A percentile compares a stretch with the other conserved stretches of the same genome.
These are phyloP conservation scores for Drosophila niveifrons DNA, from an alignment of 2,888 invertebrate genomes.

Conservation along the genomic window DNA sequence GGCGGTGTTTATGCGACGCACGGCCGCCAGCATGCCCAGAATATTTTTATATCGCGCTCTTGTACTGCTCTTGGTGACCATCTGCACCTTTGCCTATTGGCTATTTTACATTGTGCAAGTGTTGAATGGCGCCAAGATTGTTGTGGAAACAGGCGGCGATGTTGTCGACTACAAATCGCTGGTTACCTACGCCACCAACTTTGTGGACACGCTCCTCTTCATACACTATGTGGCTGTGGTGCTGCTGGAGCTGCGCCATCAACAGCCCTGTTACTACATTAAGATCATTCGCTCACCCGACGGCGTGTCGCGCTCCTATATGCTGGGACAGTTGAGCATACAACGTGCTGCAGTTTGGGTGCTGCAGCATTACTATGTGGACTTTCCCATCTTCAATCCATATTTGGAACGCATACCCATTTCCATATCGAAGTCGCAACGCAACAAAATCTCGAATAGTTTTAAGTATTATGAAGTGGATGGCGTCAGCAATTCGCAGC, in stretches of 20 bases:
- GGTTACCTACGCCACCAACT: conserved; percentile 96
- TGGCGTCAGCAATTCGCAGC: conserved; percentile 89
- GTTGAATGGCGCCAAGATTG: conserved; percentile 92
- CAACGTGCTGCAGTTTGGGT: conserved; percentile 98
- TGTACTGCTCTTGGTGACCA: conserved; percentile 94
- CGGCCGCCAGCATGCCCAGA: conserved; percentile 95
- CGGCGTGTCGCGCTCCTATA: conserved; percentile 94
- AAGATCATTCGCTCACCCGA: conserved; percentile 98
- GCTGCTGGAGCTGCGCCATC: conserved; percentile 95
- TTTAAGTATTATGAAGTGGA: conserved; percentile 99
- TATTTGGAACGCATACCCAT: conserved; percentile 96
- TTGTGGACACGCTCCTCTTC: conserved; percentile 96
- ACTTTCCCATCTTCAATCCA: conserved; percentile 98
- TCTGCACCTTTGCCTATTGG: conserved; percentile 99
- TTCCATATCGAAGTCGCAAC: conserved; percentile 92
- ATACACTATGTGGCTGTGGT: conserved; percentile 97
- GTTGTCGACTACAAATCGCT: conserved; percentile 94
- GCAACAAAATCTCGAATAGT: conserved; percentile 90
- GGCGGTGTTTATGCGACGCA: conserved; percentile 95
- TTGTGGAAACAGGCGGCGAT: conserved; percentile 91
- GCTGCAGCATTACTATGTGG: conserved; percentile 97
- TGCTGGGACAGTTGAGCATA: conserved; percentile 96
- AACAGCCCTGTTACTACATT: conserved; percentile 95
- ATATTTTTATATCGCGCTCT: conserved; percentile 96
- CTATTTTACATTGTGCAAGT: conserved; percentile 97